Conservation (phyloP, 2,113 vertebrate genomes). For the Phalacrocorax aristotelis region DNA sequence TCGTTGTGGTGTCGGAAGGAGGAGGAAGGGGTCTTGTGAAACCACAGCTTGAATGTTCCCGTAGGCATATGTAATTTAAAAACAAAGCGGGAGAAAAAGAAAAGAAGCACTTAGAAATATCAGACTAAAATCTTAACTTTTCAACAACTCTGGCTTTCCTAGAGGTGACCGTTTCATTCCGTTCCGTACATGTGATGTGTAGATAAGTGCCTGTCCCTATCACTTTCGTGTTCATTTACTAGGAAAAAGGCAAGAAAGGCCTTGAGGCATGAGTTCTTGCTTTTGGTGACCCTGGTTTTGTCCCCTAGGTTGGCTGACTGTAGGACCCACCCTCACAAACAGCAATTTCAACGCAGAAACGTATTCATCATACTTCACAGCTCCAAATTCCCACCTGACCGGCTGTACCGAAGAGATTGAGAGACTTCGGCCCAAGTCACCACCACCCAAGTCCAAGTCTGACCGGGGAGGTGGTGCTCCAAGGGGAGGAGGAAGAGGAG, state of each 20-base stretch:
- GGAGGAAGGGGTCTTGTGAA: background rate
- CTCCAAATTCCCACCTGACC: conserved; percentile 86
- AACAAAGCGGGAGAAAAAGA: too few species aligned
- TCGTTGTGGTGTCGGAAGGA: background rate
- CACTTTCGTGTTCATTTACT: background rate
- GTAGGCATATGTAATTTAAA: background rate
- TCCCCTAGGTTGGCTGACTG: conserved; percentile 91
- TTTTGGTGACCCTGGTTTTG: background rate
- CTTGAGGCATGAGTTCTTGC: background rate
- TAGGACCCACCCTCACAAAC: conserved; percentile 95
- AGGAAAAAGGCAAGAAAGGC: background rate
- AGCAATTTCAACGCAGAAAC: conserved; percentile 96
- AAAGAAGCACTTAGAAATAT: background rate
- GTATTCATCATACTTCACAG: conserved; percentile 84
- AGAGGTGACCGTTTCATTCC: background rate
- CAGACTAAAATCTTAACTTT: background rate
- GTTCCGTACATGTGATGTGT: accelerated
- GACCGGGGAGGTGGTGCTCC: conserved; percentile 90
- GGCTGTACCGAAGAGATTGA: conserved; percentile 98
- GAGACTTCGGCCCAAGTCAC: conserved; percentile 93
- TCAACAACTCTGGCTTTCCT: background rate
- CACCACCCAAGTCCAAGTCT: conserved; percentile 87
- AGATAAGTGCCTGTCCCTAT: background rate
- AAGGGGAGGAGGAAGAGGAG: conserved; percentile 88
- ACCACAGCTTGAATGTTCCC: background rate